Evolutionary conservation across 2,888 invertebrate genomes (phyloP).

Genomic region (Meghimatium bilineatum): DNA sequence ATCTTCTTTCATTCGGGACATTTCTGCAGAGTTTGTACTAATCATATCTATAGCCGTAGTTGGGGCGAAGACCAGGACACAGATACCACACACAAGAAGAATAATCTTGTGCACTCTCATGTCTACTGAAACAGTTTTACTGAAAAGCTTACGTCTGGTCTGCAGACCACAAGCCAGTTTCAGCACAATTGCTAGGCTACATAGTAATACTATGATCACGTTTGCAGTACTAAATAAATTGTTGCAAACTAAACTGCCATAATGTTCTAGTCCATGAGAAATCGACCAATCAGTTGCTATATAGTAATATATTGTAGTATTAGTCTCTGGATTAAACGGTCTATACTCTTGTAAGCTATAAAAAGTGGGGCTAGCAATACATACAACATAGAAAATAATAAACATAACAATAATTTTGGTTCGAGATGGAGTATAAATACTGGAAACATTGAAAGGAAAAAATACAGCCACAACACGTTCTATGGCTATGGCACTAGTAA

Average conservation of each 20-base stretch:
- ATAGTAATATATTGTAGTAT: not conserved
- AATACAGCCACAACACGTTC: conserved; percentile 24
- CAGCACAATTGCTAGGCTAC: not conserved
- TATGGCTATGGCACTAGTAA: conserved; percentile 10
- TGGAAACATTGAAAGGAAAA: conserved; percentile 22
- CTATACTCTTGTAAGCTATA: not conserved
- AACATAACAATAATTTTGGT: not conserved
- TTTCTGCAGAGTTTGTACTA: not conserved
- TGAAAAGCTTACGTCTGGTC: not conserved
- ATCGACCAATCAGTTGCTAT: not conserved
- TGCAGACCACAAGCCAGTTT: not conserved
- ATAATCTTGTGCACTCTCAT: conserved; percentile 18
- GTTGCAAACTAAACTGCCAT: not conserved
- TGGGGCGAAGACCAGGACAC: conserved; percentile 14
- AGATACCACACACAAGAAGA: conserved; percentile 10
- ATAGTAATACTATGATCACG: not conserved
- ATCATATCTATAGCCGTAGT: not conserved
- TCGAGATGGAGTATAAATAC: conserved; percentile 1
- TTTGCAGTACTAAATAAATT: not conserved
- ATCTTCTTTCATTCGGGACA: not conserved
- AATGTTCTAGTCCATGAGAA: not conserved
- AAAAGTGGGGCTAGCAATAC: not conserved
- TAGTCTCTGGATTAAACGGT: not conserved
- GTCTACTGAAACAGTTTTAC: not conserved
- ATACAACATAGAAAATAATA: not conserved